A percentile compares a stretch with the other conserved stretches of the same genome.
Evolutionary conservation across 2,113 vertebrate species (phyloP).

Genomic region (Syngnathus scovelli): DNA sequence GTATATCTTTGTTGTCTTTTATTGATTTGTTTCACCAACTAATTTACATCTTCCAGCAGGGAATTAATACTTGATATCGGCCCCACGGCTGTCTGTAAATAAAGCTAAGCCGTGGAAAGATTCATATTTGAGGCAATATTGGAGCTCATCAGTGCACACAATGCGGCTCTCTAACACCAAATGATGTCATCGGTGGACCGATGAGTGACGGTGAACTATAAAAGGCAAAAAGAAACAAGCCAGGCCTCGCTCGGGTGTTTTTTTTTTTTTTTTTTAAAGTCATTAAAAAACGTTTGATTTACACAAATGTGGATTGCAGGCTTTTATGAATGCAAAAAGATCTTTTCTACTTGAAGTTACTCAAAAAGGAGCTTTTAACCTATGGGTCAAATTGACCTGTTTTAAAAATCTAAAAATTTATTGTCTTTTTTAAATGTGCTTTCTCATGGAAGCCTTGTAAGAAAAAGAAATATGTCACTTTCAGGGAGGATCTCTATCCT

Average conservation of each 20-base stretch:
- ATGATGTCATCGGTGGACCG: constrained; percentile 33
- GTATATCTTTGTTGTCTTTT: constrained; percentile 1
- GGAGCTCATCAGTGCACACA: background rate
- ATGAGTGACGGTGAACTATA: constrained; percentile 50
- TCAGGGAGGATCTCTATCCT: constrained; percentile 33
- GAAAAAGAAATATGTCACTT: background rate
- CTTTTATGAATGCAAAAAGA: background rate
- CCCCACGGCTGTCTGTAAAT: background rate
- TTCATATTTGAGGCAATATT: background rate
- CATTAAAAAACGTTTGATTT: background rate
- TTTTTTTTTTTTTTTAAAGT: background rate
- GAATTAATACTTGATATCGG: constrained; percentile 4
- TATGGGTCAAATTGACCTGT: no score
- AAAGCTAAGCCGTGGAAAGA: background rate
- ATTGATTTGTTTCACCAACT: constrained; percentile 19
- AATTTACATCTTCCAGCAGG: constrained; percentile 15
- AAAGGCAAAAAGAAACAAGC: constrained; percentile 50
- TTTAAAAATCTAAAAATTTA: no score
- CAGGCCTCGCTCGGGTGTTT: background rate
- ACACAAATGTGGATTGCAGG: background rate
- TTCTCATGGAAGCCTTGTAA: no score
- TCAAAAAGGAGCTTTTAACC: no score
- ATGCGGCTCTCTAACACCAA: background rate
- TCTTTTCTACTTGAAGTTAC: background rate
- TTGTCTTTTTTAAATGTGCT: no score